These are phyloP conservation scores for Ridgeia piscesae DNA, from an alignment of 1,140 invertebrate species.

Conservation along the genomic window DNA sequence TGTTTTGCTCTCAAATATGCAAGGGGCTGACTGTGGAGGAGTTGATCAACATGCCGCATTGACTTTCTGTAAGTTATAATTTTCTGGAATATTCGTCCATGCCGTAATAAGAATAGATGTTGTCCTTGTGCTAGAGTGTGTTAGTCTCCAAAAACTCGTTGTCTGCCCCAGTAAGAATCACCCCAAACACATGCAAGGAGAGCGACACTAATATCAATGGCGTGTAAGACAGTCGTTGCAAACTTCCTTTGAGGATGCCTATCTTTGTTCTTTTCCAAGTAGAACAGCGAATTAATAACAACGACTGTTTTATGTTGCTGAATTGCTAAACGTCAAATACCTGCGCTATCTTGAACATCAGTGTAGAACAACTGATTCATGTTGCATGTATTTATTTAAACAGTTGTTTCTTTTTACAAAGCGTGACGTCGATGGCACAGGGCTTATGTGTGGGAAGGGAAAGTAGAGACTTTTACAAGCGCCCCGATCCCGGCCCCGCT, in stretches of 20 bases:
- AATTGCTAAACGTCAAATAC: background rate
- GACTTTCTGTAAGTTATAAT: too few relatives aligned
- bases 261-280: background rate
- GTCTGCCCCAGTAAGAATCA: background rate
- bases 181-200: background rate
- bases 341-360: background rate
- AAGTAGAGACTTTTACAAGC: too few relatives aligned
- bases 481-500: too few relatives aligned
- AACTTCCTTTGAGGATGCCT: background rate
- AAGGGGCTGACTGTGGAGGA: too few relatives aligned
- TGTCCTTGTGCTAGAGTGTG: background rate
- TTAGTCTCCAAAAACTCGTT: background rate
- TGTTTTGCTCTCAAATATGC: too few relatives aligned
- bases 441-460: too few relatives aligned
- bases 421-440: too few relatives aligned
- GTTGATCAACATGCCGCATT: too few relatives aligned
- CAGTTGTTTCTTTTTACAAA: background rate
- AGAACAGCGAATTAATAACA: background rate
- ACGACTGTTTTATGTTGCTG: background rate
- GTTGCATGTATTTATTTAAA: background rate
- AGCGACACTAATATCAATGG: background rate
- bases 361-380: background rate
- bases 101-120: background rate
- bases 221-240: background rate
- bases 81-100: too few relatives aligned